A percentile compares a stretch with the other conserved stretches of the same genome.
phyloP scores from a whole-genome alignment of 2,888 invertebrate genomes.

The Subacronicta megacephala region DNA sequence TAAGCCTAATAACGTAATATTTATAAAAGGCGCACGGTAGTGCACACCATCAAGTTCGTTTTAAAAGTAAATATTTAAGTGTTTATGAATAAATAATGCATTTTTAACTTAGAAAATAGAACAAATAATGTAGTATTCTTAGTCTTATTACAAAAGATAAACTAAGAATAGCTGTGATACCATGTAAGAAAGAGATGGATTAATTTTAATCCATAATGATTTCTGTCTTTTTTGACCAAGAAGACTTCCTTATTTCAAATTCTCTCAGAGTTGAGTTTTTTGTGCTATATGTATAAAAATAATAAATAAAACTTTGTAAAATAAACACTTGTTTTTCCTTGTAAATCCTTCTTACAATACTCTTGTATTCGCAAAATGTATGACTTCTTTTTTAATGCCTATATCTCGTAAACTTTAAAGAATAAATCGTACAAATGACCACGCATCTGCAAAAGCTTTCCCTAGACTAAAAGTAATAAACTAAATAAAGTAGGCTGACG shows the following conservation, averaged over 20 bases:
- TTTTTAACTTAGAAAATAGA: neutral
- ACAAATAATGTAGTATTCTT: too few relatives aligned
- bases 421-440: too few relatives aligned
- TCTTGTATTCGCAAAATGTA: too few relatives aligned
- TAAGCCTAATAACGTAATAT: too few relatives aligned
- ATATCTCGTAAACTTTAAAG: too few relatives aligned
- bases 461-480: neutral
- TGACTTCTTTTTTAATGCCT: too few relatives aligned
- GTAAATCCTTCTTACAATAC: too few relatives aligned
- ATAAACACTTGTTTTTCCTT: neutral
- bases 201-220: too few relatives aligned
- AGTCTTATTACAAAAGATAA: too few relatives aligned
- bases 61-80: neutral
- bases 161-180: too few relatives aligned
- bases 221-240: conserved; percentile 14
- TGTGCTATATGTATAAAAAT: neutral
- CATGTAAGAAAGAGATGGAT: too few relatives aligned
- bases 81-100: conserved; percentile 1
- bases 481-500: too few relatives aligned
- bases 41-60: conserved; percentile 16
- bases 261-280: conserved; percentile 18
- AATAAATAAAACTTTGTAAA: neutral
- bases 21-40: conserved; percentile 19
- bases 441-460: neutral
- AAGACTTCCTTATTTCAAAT: conserved; percentile 32